Conservation (phyloP, 2,797 vertebrate genomes). For the Orestias chungarensis region DNA sequence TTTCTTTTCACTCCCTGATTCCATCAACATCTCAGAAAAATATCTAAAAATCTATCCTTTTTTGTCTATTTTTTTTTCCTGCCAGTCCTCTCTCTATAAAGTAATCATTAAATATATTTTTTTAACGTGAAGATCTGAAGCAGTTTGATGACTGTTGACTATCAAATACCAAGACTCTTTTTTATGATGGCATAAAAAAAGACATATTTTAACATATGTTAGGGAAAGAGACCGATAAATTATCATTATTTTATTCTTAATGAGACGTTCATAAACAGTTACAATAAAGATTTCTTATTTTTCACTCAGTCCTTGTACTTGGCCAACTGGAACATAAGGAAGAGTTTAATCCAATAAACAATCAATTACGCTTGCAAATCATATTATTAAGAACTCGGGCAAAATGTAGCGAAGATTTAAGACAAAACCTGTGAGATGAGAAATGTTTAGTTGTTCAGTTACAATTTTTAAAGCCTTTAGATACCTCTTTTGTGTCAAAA, state of each 20-base stretch:
- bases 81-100: constrained; percentile 2
- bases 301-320: not conserved
- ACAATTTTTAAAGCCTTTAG: not conserved
- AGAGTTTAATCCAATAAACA: no score
- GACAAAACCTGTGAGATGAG: not conserved
- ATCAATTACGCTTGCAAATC: not conserved
- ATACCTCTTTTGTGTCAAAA: not conserved
- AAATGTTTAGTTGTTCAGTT: not conserved
- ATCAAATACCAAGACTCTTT: not conserved
- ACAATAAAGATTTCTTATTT: not conserved
- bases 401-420: not conserved
- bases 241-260: not conserved
- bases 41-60: constrained; percentile 25
- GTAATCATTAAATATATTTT: constrained; percentile 4
- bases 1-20: constrained; percentile 1
- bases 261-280: not conserved
- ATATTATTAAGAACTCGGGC: not conserved
- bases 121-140: not conserved
- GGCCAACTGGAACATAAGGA: not conserved
- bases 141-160: not conserved
- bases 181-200: constrained; percentile 10
- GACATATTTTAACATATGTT: not conserved
- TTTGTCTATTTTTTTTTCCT: constrained; percentile 4
- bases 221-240: not conserved
- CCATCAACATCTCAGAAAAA: constrained; percentile 12